Conservation (phyloP, 2,113 vertebrate genomes). For the Micromys minutus region DNA sequence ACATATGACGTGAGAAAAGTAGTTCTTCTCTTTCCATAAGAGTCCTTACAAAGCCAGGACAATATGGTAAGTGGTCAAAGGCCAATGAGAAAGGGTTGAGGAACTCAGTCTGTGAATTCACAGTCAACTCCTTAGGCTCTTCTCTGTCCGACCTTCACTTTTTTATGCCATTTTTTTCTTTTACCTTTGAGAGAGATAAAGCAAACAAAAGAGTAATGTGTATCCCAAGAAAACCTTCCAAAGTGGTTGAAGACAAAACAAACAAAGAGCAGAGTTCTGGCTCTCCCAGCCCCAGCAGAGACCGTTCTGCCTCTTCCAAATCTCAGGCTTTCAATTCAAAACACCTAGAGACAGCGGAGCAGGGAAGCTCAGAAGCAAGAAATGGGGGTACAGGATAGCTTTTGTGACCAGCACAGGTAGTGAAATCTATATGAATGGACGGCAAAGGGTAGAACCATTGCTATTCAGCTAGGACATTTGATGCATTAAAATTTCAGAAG, state of each 20-base stretch:
- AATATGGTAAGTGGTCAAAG: not conserved
- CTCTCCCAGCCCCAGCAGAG: not conserved
- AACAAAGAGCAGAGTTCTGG: not conserved
- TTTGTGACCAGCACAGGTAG: not conserved
- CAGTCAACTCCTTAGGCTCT: not conserved
- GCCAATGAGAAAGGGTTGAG: not conserved
- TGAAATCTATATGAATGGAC: not conserved
- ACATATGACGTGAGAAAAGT: not conserved
- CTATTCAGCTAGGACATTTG: not conserved
- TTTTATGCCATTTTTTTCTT: not conserved
- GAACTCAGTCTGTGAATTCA: not conserved
- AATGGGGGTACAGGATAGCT: not conserved
- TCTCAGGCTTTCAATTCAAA: constrained; percentile 5
- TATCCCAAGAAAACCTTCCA: not conserved
- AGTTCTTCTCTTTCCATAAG: not conserved
- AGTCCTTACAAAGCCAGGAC: not conserved
- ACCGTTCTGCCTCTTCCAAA: not conserved
- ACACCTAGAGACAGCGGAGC: not conserved
- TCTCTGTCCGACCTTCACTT: not conserved
- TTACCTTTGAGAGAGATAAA: not conserved
- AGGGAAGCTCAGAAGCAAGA: not conserved
- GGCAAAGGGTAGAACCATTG: not conserved
- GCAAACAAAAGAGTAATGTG: not conserved
- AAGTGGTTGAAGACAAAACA: not conserved
- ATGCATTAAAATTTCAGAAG: constrained; percentile 19